Evolutionary conservation across 2,113 vertebrate genomes (phyloP), one percentile per base, ranked within the genome.

Genomic region (Callaeas wilsoni): DNA sequence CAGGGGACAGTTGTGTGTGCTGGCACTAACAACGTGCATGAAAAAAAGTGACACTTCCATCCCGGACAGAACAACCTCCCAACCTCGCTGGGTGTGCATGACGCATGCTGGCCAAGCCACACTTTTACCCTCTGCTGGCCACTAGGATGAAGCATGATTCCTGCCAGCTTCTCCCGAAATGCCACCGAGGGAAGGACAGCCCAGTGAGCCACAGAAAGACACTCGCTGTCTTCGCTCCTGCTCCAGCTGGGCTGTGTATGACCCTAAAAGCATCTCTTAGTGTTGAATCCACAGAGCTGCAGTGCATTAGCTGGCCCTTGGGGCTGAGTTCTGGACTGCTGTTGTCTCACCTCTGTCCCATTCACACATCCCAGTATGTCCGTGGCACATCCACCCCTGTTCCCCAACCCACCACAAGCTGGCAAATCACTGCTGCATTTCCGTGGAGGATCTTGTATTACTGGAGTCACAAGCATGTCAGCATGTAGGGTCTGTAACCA

Each of bases 41-140:
- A 76, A 79, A 80, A 67, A 91, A 76, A 85, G 42, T 90, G 84
- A 78, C 88, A 57, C 29, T 67, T 84, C 65, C 52, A 25, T 77
- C 91, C 35, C 3, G 2, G 50, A 15, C 16, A 10, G 42, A 68
- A 12, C 64, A 88, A 64, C 90, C 82, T 89, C 69, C 55, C 76
- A 95, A 3, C 68, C 94, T 80, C 9, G 0, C 19, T 64, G 42
- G 15, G 16, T 3, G 10, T 21, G 16, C 1, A 1, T 83, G 90
- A 71, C 0, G 0, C n/a, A 32, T 0, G 0, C 30, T 75, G 55
- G 42, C 44, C 47, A 41, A 64, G 32, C 27, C 41, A n/a, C 8
- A 5, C 44, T 67, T 63, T 70, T 12, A 67, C 42, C 85, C 46
- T 59, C 76, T 55, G 9, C 7, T 2, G 3, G 41, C 12, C 70